These are phyloP conservation scores for Halictus rubicundus DNA, from an alignment of 1,140 invertebrate genomes.

Conservation along the genomic window DNA sequence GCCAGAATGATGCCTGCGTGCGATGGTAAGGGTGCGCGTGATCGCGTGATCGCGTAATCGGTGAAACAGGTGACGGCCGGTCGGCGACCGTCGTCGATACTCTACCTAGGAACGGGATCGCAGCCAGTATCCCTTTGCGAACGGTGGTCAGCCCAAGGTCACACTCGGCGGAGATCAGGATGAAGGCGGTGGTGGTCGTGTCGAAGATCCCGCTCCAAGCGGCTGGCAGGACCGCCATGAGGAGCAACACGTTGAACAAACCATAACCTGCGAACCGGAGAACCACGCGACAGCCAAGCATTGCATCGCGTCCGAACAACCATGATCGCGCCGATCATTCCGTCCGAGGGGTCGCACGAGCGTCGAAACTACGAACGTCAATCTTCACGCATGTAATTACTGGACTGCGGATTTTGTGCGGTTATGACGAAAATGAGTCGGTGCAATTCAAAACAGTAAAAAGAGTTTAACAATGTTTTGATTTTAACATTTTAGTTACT, in stretches of 20 bases:
- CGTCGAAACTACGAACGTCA: no score
- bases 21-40: neutral
- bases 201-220: constrained; percentile 74
- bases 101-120: constrained; percentile 74
- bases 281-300: neutral
- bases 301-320: no score
- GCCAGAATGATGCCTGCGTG: constrained; percentile 82
- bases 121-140: constrained; percentile 72
- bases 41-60: no score
- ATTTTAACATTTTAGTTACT: no score
- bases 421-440: no score
- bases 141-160: constrained; percentile 72
- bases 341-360: no score
- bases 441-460: no score
- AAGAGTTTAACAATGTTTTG: no score
- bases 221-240: constrained; percentile 72
- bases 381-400: no score
- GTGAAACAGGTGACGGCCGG: no score
- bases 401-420: no score
- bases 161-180: constrained; percentile 76
- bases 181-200: constrained; percentile 74
- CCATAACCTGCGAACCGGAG: constrained; percentile 70
- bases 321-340: no score
- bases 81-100: neutral
- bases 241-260: constrained; percentile 75